Conservation (phyloP, 2,888 invertebrate species). For the Tenthredo amoena region DNA sequence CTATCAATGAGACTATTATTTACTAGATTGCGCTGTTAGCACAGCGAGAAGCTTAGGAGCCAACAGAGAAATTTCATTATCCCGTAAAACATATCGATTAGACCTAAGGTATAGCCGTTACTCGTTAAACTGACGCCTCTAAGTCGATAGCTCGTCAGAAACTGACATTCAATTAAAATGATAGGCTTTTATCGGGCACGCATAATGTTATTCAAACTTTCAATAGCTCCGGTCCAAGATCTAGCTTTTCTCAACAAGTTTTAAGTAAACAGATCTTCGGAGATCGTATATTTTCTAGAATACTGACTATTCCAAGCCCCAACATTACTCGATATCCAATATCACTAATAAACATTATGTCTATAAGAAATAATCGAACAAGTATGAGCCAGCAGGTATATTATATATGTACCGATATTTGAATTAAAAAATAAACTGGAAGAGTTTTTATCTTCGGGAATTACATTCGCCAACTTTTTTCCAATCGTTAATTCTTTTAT, state of each 20-base stretch:
- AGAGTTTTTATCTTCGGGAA: neutral
- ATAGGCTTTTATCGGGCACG: neutral
- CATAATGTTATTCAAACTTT: slow-evolving; percentile 8
- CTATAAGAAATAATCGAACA: neutral
- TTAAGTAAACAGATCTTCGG: neutral
- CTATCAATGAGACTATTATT: slow-evolving; percentile 13
- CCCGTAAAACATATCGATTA: slow-evolving; percentile 25
- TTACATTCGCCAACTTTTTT: neutral
- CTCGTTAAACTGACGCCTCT: slow-evolving; percentile 8
- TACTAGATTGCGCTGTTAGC: slow-evolving; percentile 24
- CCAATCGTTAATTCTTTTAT: neutral
- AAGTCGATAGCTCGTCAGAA: slow-evolving; percentile 12
- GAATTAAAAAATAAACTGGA: neutral
- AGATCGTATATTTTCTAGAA: neutral
- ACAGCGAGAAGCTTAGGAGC: slow-evolving; percentile 4
- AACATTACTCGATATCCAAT: neutral
- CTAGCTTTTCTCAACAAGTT: neutral
- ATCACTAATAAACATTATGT: neutral
- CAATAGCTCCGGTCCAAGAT: neutral
- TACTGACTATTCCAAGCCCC: neutral
- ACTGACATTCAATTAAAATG: slow-evolving; percentile 18
- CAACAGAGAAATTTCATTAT: slow-evolving; percentile 20
- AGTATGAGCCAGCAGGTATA: neutral
- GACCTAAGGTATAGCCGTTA: neutral
- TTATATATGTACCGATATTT: no score